Evolutionary conservation across 2,113 vertebrate species (phyloP).

Genomic region (Oenanthe melanoleuca): DNA sequence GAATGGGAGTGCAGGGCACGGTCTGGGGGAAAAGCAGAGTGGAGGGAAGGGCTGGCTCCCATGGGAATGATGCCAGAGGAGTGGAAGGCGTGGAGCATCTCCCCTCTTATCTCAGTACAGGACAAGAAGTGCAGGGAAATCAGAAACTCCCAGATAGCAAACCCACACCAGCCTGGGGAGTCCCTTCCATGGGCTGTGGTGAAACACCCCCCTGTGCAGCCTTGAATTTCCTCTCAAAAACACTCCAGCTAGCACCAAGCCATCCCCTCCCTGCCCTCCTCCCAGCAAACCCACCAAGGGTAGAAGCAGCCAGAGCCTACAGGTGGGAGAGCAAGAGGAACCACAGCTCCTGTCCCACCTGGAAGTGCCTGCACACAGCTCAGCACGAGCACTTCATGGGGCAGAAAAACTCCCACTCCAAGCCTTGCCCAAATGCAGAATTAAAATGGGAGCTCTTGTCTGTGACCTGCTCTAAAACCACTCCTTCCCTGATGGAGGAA

Average conservation of each 20-base stretch:
- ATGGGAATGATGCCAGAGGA: background rate
- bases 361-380: background rate
- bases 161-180: background rate
- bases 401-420: background rate
- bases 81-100: background rate
- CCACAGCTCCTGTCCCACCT: background rate
- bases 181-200: background rate
- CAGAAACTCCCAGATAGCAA: background rate
- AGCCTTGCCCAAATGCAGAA: background rate
- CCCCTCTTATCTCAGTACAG: constrained; percentile 17
- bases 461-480: background rate
- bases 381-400: background rate
- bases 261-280: background rate
- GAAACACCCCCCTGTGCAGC: background rate
- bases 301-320: background rate
- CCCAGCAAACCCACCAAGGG: background rate
- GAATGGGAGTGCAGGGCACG: background rate
- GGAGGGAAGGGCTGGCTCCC: background rate
- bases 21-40: background rate
- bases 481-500: constrained; percentile 8
- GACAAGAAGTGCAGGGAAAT: background rate
- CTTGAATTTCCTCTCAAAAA: background rate
- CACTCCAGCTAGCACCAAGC: fast-evolving
- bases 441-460: background rate
- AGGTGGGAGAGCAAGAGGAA: background rate